Percentiles rank a stretch among this genome's conserved stretches.
phyloP scores from a whole-genome alignment of 1,140 invertebrate species.

The Gonatopus flavifemur region DNA sequence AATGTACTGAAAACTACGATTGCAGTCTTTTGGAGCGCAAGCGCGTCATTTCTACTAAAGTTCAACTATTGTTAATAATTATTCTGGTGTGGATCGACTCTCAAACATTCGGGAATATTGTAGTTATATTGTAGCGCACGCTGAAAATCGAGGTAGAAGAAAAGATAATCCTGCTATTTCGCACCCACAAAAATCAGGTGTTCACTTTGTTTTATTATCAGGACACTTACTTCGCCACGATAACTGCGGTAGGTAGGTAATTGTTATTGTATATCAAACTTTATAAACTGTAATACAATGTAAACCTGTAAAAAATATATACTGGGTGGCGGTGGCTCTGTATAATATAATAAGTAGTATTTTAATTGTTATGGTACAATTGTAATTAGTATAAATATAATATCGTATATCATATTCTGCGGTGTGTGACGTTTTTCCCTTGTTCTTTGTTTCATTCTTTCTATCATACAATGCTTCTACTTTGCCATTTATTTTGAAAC shows the following conservation, averaged over 20 bases:
- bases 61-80: too few relatives aligned
- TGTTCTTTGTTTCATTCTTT: constrained; percentile 19
- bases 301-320: constrained; percentile 62
- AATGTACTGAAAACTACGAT: too few relatives aligned
- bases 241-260: constrained; percentile 43
- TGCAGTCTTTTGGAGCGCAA: too few relatives aligned
- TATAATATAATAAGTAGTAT: constrained; percentile 57
- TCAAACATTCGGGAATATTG: constrained; percentile 47
- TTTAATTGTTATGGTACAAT: constrained; percentile 57
- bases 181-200: constrained; percentile 21
- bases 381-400: constrained; percentile 59
- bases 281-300: constrained; percentile 61
- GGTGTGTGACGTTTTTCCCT: constrained; percentile 24
- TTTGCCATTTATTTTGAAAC: not conserved
- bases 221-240: constrained; percentile 18
- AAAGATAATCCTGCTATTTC: constrained; percentile 21
- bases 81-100: too few relatives aligned
- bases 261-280: constrained; percentile 58
- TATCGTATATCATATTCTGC: constrained; percentile 56
- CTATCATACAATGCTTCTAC: not conserved
- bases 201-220: too few relatives aligned
- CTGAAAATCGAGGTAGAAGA: constrained; percentile 23
- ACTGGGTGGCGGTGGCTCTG: constrained; percentile 58
- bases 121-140: constrained; percentile 40
- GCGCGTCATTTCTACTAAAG: too few relatives aligned